Evolutionary conservation across 2,113 vertebrate species (phyloP).

Genomic region (Crotalus horridus): DNA sequence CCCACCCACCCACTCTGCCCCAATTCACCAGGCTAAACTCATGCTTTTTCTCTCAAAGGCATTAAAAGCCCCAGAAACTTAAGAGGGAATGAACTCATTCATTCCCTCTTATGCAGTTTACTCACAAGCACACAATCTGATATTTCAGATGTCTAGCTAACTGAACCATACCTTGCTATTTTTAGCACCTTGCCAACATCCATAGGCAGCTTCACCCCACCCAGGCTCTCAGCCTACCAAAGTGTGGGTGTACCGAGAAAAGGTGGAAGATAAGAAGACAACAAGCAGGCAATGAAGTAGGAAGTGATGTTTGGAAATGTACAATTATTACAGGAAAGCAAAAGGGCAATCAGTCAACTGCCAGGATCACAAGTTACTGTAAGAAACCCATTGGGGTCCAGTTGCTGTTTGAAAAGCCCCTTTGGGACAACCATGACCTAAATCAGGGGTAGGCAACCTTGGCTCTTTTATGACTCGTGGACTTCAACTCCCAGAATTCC

Average conservation of each 20-base stretch:
- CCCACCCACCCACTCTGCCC: not conserved
- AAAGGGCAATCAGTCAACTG: not conserved
- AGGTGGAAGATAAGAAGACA: not conserved
- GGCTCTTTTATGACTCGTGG: no score
- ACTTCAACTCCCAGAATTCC: no score
- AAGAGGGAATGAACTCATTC: not conserved
- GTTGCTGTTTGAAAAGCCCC: not conserved
- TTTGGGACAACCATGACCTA: not conserved
- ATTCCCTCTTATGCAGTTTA: not conserved
- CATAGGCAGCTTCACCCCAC: not conserved
- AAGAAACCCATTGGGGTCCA: not conserved
- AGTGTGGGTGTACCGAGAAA: not conserved
- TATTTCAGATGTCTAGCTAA: not conserved
- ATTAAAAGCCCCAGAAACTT: not conserved
- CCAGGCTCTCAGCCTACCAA: not conserved
- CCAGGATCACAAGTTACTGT: not conserved
- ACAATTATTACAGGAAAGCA: not conserved
- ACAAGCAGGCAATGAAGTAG: not conserved
- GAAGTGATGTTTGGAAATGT: not conserved
- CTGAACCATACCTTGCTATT: not conserved
- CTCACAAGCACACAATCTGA: not conserved
- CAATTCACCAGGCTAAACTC: not conserved
- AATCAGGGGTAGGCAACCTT: no score
- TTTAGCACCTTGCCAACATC: not conserved
- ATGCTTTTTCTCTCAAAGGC: not conserved